phyloP scores from a whole-genome alignment of 2,113 vertebrate species.

The Siniperca chuatsi region DNA sequence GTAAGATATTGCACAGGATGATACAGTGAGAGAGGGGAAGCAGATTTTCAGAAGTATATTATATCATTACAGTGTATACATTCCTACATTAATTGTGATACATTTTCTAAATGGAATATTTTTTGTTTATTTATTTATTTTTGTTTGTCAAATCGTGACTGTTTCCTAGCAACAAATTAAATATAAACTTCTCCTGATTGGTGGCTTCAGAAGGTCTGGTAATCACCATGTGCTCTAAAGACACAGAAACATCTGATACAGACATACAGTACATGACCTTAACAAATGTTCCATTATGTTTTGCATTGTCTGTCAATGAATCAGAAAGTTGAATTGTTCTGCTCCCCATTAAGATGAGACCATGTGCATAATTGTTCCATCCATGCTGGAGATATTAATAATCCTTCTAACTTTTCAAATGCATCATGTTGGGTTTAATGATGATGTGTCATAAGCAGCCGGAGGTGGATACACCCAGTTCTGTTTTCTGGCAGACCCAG shows the following conservation, averaged over 20 bases:
- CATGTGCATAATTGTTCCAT: slow-evolving; percentile 59
- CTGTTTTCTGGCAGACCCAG: slow-evolving; percentile 57
- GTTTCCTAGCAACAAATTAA: neutral
- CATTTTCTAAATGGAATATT: neutral
- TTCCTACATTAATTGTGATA: neutral
- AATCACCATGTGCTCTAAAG: neutral
- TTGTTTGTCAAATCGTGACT: neutral
- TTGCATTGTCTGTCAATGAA: slow-evolving; percentile 44
- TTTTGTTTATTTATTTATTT: neutral
- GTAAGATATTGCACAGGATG: slow-evolving; percentile 7
- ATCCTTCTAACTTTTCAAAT: slow-evolving; percentile 71
- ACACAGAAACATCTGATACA: neutral
- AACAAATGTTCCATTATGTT: slow-evolving; percentile 11
- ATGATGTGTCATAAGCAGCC: slow-evolving; percentile 73
- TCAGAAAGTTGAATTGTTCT: slow-evolving; percentile 59
- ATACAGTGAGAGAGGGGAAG: neutral
- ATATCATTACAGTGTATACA: neutral
- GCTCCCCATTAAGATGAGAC: slow-evolving; percentile 54
- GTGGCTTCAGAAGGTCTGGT: neutral
- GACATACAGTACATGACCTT: slow-evolving; percentile 10
- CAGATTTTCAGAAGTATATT: neutral
- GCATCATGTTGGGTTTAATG: slow-evolving; percentile 74
- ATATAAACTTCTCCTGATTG: neutral
- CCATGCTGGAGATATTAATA: slow-evolving; percentile 65
- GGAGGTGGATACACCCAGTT: slow-evolving; percentile 61